Percentiles rank a stretch among this genome's conserved stretches.
These are phyloP conservation scores for Macquaria australasica DNA, from an alignment of 2,113 vertebrate genomes.

Conservation along the genomic window DNA sequence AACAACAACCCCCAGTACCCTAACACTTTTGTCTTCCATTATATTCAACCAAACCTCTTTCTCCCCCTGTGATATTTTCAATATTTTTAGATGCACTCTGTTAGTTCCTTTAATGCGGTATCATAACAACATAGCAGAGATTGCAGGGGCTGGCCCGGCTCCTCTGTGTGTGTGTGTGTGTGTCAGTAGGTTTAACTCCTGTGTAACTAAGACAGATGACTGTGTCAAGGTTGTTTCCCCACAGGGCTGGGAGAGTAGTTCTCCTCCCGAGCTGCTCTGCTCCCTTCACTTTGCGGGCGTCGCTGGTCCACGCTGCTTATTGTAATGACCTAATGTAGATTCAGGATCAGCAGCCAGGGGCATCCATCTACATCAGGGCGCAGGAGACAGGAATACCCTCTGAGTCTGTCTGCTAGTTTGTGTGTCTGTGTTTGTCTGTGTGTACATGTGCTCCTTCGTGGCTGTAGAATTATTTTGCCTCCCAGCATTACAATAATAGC, in stretches of 20 bases:
- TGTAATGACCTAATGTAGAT: constrained; percentile 84
- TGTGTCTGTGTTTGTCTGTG: constrained; percentile 50
- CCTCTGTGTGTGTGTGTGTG: constrained; percentile 55
- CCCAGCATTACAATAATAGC: background rate
- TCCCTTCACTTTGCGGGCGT: constrained; percentile 47
- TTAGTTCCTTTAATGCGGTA: constrained; percentile 81
- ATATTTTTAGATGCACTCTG: constrained; percentile 78
- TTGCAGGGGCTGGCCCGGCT: constrained; percentile 56
- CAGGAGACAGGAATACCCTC: constrained; percentile 69
- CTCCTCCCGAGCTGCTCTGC: constrained; percentile 61
- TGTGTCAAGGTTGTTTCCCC: constrained; percentile 71
- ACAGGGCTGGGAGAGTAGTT: constrained; percentile 56
- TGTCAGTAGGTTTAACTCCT: constrained; percentile 77
- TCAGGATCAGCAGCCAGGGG: constrained; percentile 72
- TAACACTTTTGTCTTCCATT: constrained; percentile 31
- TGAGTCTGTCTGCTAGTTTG: constrained; percentile 52
- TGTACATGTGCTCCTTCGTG: constrained; percentile 15
- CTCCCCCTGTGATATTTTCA: constrained; percentile 67
- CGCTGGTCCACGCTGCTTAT: constrained; percentile 65
- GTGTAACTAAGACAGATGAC: constrained; percentile 86
- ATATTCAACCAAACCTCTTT: constrained; percentile 17
- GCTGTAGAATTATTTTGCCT: background rate
- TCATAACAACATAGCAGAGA: constrained; percentile 75
- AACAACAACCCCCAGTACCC: constrained; percentile 3
- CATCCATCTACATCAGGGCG: constrained; percentile 82